Evolutionary conservation across 2,797 vertebrate species (phyloP).

Genomic region (Antennarius maculatus): DNA sequence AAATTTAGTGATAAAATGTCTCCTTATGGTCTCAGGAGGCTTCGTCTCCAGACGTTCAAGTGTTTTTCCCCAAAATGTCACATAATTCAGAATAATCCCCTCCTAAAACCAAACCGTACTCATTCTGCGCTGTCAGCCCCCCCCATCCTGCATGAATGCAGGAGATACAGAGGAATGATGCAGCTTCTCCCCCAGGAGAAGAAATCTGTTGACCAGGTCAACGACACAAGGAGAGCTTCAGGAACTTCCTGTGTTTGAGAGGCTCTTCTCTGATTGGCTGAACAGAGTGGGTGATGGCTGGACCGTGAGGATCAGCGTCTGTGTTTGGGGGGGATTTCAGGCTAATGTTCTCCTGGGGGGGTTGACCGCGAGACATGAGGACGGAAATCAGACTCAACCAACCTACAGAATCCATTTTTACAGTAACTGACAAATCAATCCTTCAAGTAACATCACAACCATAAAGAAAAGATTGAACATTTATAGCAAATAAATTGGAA

Average conservation of each 20-base stretch:
- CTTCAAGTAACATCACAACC: conserved; percentile 7
- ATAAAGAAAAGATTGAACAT: background rate
- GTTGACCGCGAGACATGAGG: conserved; percentile 20
- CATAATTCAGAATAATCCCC: background rate
- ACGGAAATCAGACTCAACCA: conserved; percentile 17
- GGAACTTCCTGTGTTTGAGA: background rate
- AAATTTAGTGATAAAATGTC: background rate
- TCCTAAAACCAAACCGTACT: background rate
- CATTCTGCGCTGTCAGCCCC: conserved; percentile 20
- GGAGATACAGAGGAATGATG: background rate
- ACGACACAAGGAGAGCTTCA: background rate
- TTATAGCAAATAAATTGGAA: background rate
- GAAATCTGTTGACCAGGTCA: background rate
- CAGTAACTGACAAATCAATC: conserved; percentile 3
- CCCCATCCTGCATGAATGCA: background rate
- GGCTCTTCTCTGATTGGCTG: background rate
- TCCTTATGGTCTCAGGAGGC: background rate
- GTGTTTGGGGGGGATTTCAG: background rate
- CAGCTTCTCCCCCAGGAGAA: background rate
- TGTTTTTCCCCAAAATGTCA: conserved; percentile 3
- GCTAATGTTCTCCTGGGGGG: background rate
- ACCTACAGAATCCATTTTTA: conserved; percentile 17
- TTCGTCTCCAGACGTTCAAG: too few relatives aligned
- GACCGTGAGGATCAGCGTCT: background rate
- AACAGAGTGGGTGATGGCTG: background rate